phyloP scores from a whole-genome alignment of 1,140 invertebrate species.

The Trypoxylus dichotomus region DNA sequence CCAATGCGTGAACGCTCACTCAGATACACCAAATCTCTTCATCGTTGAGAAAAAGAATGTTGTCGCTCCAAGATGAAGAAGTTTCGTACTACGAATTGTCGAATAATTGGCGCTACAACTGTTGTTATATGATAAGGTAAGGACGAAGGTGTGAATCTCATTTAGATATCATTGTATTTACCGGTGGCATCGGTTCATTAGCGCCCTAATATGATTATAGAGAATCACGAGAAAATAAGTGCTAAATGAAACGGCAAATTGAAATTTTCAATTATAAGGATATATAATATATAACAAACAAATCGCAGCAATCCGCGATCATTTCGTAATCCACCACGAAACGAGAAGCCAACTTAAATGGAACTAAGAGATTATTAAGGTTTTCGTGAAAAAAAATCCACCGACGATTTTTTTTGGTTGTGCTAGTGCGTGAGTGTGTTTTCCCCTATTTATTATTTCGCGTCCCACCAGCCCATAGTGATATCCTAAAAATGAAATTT shows the following conservation, averaged over 20 bases:
- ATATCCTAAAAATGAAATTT: not conserved
- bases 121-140: conserved; percentile 24
- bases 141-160: conserved; percentile 9
- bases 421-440: conserved; percentile 2
- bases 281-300: conserved; percentile 18
- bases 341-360: not conserved
- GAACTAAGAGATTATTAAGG: not conserved
- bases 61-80: not conserved
- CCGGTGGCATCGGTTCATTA: not conserved
- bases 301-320: not conserved
- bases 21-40: not conserved
- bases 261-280: conserved; percentile 18
- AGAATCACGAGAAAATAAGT: conserved; percentile 20
- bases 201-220: conserved; percentile 15
- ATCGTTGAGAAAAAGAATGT: not conserved
- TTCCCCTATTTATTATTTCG: not conserved
- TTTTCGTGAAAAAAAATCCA: not conserved
- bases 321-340: not conserved
- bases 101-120: conserved; percentile 6
- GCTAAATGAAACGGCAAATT: not conserved
- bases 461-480: not conserved
- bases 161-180: conserved; percentile 16
- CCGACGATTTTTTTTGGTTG: not conserved
- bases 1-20: not conserved
- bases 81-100: conserved; percentile 10